Conservation (phyloP, 2,888 invertebrate genomes). For the Pterostichus niger region DNA sequence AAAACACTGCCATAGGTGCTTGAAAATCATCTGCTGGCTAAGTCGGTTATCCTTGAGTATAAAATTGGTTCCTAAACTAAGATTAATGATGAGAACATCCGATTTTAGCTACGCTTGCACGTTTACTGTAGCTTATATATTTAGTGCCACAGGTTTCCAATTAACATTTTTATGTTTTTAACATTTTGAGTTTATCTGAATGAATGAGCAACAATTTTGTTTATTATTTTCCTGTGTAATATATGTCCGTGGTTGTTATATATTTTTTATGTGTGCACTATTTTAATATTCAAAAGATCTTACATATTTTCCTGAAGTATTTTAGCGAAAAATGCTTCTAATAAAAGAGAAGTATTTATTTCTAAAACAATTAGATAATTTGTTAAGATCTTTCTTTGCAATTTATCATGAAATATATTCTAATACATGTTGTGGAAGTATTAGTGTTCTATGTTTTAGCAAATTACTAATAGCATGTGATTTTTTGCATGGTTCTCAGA, state of each 20-base stretch:
- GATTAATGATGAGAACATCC: background rate
- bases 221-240: no score
- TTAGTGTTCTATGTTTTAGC: constrained; percentile 36
- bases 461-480: constrained; percentile 35
- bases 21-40: background rate
- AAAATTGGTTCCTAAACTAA: background rate
- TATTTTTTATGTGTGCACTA: no score
- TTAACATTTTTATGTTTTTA: background rate
- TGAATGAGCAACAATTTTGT: no score
- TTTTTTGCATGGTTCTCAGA: constrained; percentile 63
- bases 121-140: background rate
- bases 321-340: no score
- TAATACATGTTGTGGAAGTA: background rate
- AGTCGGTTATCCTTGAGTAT: background rate
- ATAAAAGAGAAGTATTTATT: background rate
- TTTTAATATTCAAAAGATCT: no score
- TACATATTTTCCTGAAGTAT: no score
- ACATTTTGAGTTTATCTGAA: no score
- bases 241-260: no score
- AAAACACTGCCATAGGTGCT: no score
- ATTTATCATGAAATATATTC: background rate
- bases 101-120: background rate
- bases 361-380: background rate
- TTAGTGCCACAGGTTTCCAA: background rate
- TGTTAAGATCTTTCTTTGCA: no score